Percentiles rank a stretch among this genome's conserved stretches.
Conservation (phyloP, 2,113 vertebrate genomes). For the Heliornis fulica region DNA sequence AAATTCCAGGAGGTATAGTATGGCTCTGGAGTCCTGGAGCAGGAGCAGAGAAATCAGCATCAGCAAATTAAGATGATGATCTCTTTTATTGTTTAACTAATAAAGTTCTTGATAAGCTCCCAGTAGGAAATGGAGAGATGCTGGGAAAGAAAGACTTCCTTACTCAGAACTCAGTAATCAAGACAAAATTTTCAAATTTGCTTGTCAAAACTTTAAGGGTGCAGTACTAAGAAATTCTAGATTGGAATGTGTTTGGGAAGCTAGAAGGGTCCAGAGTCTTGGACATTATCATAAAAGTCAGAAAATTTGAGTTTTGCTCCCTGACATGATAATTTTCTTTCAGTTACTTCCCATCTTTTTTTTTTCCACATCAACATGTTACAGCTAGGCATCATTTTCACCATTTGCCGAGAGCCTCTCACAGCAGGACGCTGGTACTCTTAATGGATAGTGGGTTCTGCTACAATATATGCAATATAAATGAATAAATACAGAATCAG, state of each 20-base stretch:
- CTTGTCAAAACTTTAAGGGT: background rate
- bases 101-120: background rate
- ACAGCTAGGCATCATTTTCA: background rate
- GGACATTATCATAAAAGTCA: background rate
- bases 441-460: background rate
- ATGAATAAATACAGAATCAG: background rate
- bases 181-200: background rate
- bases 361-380: background rate
- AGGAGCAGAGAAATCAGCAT: background rate
- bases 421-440: background rate
- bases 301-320: background rate
- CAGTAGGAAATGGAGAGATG: background rate
- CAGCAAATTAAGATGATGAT: background rate
- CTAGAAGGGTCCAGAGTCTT: background rate
- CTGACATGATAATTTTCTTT: background rate
- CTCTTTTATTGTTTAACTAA: background rate
- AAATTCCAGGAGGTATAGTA: background rate
- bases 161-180: background rate
- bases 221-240: background rate
- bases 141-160: background rate
- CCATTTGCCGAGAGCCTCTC: background rate
- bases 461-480: background rate
- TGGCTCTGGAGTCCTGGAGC: background rate
- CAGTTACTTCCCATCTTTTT: background rate
- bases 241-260: background rate